These are phyloP conservation scores for Cephus nigrinus DNA, from an alignment of 2,888 invertebrate species.

Conservation along the genomic window DNA sequence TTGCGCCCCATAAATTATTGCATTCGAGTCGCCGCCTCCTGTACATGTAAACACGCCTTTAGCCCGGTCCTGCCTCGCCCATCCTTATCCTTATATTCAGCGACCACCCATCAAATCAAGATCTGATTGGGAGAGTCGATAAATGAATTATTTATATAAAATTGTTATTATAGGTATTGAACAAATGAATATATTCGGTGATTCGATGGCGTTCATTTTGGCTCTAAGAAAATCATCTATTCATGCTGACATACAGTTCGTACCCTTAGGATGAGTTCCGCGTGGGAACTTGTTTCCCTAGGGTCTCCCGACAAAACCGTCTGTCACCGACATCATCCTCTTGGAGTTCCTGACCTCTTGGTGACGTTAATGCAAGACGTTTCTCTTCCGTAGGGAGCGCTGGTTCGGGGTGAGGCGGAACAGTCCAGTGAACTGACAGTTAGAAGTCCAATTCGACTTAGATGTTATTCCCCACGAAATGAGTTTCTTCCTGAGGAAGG, in stretches of 20 bases:
- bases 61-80: not conserved
- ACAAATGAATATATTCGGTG: not conserved
- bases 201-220: not conserved
- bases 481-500: not conserved
- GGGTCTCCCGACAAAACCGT: slow-evolving; percentile 40
- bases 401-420: not conserved
- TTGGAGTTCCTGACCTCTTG: slow-evolving; percentile 48
- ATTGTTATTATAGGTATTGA: not conserved
- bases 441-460: not conserved
- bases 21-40: slow-evolving; percentile 18
- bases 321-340: slow-evolving; percentile 49
- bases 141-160: not conserved
- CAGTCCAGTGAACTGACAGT: not conserved
- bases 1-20: slow-evolving; percentile 55
- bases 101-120: not conserved
- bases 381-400: slow-evolving; percentile 1
- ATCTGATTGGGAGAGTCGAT: not conserved
- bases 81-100: not conserved
- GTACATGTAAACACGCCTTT: not conserved
- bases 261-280: not conserved
- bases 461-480: not conserved
- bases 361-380: slow-evolving; percentile 37
- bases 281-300: not conserved
- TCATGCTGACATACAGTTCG: not conserved
- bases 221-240: not conserved